A percentile compares a stretch with the other conserved stretches of the same genome.
Evolutionary conservation across 2,113 vertebrate species (phyloP).

Genomic region (human (Homo sapiens)): DNA sequence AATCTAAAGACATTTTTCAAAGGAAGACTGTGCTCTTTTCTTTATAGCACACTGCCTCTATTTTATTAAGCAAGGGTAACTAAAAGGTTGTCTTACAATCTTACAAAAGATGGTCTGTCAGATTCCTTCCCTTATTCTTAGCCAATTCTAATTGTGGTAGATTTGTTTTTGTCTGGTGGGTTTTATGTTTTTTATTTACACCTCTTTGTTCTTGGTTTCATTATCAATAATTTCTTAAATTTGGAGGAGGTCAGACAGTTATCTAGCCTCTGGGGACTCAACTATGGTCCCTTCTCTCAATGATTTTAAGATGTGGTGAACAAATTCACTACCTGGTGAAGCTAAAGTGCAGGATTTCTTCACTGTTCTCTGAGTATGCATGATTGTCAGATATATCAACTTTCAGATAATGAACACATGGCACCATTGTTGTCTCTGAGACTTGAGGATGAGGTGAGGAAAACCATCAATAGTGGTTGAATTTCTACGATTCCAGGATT

Average conservation of each 20-base stretch:
- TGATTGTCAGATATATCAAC: neutral
- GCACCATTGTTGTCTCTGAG: neutral
- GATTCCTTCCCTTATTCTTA: neutral
- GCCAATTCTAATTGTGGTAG: neutral
- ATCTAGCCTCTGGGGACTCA: neutral
- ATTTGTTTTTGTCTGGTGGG: neutral
- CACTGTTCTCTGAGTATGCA: neutral
- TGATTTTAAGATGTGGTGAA: neutral
- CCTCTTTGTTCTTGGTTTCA: neutral
- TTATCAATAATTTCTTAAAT: neutral
- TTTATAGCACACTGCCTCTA: neutral
- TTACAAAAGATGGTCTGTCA: neutral
- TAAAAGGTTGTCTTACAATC: neutral
- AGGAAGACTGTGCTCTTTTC: neutral
- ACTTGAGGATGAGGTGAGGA: neutral
- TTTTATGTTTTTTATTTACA: neutral
- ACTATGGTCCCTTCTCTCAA: neutral
- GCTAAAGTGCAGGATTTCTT: neutral
- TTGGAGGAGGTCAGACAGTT: neutral
- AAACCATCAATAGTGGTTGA: neutral
- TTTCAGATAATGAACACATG: neutral
- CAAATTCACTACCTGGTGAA: neutral
- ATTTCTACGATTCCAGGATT: neutral
- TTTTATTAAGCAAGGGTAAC: conserved; percentile 1
- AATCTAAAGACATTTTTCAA: neutral